Percentiles rank a stretch among this genome's conserved stretches.
Conservation (phyloP, 2,888 invertebrate species). For the Timandra comae region DNA sequence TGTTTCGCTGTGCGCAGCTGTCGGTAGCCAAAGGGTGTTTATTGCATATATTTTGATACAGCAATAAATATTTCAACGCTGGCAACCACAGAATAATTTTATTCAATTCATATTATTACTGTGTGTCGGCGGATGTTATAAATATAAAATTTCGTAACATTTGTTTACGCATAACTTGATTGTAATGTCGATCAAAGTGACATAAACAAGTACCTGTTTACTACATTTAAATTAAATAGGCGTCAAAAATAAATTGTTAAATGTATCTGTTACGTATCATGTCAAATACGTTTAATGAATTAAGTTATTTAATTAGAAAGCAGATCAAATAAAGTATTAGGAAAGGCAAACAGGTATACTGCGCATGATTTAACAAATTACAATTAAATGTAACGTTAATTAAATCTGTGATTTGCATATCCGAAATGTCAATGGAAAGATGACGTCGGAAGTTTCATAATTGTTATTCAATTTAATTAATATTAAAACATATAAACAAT, state of each 20-base stretch:
- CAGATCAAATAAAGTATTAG: slow-evolving; percentile 1
- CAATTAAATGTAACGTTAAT: no score
- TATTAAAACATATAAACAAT: no score
- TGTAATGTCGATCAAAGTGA: background rate
- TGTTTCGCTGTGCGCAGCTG: slow-evolving; percentile 27
- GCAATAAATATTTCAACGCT: background rate
- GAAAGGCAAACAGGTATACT: no score
- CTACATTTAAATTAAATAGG: slow-evolving; percentile 13
- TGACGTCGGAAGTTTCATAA: no score
- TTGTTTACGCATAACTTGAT: background rate
- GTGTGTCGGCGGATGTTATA: background rate
- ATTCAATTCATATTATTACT: no score
- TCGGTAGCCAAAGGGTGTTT: slow-evolving; percentile 14
- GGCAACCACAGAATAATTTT: no score
- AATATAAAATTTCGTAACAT: background rate
- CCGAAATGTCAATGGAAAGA: no score
- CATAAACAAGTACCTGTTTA: background rate
- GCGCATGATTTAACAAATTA: no score
- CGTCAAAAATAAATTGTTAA: slow-evolving; percentile 17
- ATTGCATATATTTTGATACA: background rate
- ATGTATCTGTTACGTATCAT: slow-evolving; percentile 9
- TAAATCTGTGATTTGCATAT: no score
- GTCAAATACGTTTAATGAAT: background rate
- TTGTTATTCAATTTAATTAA: no score
- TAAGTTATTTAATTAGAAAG: slow-evolving; percentile 27